Base-by-base conservation (phyloP, 2,888 invertebrate species). In the Hyposoter didymator region DNA sequence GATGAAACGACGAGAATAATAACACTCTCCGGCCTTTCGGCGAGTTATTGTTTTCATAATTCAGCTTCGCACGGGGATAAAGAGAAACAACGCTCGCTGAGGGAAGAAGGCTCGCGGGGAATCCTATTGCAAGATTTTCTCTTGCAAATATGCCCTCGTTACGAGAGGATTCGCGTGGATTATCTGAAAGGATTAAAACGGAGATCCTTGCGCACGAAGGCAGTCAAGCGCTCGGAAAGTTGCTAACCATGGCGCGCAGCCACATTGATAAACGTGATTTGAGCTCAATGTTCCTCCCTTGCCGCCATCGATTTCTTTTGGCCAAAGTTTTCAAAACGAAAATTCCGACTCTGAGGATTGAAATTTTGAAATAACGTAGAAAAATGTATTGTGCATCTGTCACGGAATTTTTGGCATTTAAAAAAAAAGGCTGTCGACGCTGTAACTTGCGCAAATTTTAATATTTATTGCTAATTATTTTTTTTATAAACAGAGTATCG, bases 1-100 rank as follows among this genome's bases (percentile, higher is more conserved):
- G 64, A 74, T 49, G 66, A 78, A 66, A 66, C 69, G 67, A 43
- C 59, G 52, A 22, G 73, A 28, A 43, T 67, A 45, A 79, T 64
- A 17, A 10, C 43, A 45, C 69, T 78, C 74, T 49, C 87, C 84
- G 84, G 84, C 78, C 76, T 66, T 72, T 88, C 79, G 84, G 84
- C 85, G 90, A 91, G 88, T 91, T 90, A 91, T 90, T 90, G 90
- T 91, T 91, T 91, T 91, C 91, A 90, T 90, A 91, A 91, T 88
- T 90, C 88, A 89, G 76, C 64, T 78, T 73, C 52, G 66, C 78
- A 75, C 73, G 67, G 75, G 69, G 84, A 59, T 84, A 78, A 85
- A 69, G 62, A 83, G 22, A 22, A 84, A 73, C 73, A 66, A 83
- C 62, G 73, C 66, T 52, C n/a, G n/a, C n/a, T n/a, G n/a, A n/a